phyloP scores from a whole-genome alignment of 2,113 vertebrate genomes.

The Danionella cerebrum region DNA sequence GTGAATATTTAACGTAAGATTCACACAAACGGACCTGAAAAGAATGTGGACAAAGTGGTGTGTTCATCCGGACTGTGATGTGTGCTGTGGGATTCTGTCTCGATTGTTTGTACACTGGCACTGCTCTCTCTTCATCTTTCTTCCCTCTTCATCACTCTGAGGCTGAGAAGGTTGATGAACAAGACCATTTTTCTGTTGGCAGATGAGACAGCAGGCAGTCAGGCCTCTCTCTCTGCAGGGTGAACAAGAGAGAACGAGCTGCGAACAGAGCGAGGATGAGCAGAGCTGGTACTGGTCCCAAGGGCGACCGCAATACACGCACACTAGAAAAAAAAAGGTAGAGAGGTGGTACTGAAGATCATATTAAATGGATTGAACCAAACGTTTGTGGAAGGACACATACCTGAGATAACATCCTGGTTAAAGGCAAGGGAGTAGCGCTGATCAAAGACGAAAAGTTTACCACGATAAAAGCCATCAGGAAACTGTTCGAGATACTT shows the following conservation, averaged over 20 bases:
- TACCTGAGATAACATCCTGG: constrained; percentile 80
- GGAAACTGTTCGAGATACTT: constrained; percentile 92
- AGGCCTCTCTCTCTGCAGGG: constrained; percentile 67
- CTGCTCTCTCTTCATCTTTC: constrained; percentile 61
- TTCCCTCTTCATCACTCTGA: no score
- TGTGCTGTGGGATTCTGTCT: no score
- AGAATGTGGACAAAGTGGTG: no score
- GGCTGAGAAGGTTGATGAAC: no score
- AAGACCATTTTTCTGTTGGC: constrained; percentile 71
- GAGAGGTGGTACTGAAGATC: not conserved
- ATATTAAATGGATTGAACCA: no score
- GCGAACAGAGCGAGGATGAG: constrained; percentile 78
- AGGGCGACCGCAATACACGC: constrained; percentile 76
- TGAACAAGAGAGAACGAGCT: constrained; percentile 82
- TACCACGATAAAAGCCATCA: constrained; percentile 89
- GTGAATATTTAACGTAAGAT: no score
- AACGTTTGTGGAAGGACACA: constrained; percentile 15
- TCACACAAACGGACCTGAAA: no score
- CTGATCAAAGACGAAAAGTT: constrained; percentile 95
- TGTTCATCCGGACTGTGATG: no score
- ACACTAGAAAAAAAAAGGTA: constrained; percentile 59
- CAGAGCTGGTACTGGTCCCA: constrained; percentile 92
- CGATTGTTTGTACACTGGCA: constrained; percentile 96
- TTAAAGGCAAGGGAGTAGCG: constrained; percentile 88
- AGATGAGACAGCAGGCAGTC: constrained; percentile 82